Base-by-base conservation (phyloP, 1,140 invertebrate species). In the Lanistes nyassanus region DNA sequence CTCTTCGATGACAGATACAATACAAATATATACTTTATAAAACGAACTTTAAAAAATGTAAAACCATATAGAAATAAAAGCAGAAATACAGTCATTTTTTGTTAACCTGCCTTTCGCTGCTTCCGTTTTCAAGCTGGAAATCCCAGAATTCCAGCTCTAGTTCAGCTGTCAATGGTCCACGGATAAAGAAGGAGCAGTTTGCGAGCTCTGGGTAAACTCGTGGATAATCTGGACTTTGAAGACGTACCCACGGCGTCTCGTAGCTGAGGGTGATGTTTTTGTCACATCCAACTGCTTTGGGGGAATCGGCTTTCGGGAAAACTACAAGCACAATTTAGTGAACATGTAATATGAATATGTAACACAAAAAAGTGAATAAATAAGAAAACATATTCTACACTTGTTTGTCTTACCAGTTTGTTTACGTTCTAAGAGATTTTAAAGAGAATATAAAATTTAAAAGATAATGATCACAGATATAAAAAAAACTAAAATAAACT, bases 81-180 rank as follows among this genome's bases (percentile, higher is more conserved):
- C n/a, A 64, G n/a, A 31, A 31, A 29, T 36, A 64, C 62, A 64
- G 3, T 9, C 4, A 60, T 60, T 31, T 47, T 5, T 60, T 23
- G 23, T 16, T 31, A 23, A 60, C 56, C 11, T 26, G 23, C 31
- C 56, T 26, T 26, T 31, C 56, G 56, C 56, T 60, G 13, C 34
- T 62, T 19, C 19, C n/a, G 29, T 62, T 72, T 29, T 72, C 70
- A 16, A 72, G 70, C 23, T 42, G 55, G 39, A 72, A 72, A 39
- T 72, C 70, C 53, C 31, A 72, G 56, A 72, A 72, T 2, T 72
- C 70, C 6, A 72, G 9, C 29, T 72, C 70, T 26, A 72, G 29
- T 19, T 42, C 60, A 37, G 70, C 68, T 51, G 26, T 34, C 23
- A 55, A 9, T 0, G 70, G 55, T 2, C 55, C 70, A 37, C 60